Evolutionary conservation across 30 jellyfish, hydroid and myxozoan genomes (phyloP).

Genomic region (Haliclystus octoradiatus): DNA sequence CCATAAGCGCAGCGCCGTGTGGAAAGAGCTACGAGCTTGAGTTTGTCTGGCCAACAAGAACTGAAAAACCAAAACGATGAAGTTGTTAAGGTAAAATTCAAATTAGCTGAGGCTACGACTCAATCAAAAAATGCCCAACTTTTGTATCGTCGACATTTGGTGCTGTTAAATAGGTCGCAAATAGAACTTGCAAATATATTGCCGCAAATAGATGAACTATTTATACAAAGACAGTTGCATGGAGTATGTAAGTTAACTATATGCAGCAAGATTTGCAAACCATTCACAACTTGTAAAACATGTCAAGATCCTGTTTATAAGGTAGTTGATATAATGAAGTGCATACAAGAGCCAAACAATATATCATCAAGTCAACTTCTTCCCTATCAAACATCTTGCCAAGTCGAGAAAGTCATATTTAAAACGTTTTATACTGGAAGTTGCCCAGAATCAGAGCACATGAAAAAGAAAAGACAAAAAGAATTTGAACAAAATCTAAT

Average conservation of each 20-base stretch:
- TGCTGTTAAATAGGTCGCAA: background rate
- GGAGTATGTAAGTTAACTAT: background rate
- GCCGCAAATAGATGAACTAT: background rate
- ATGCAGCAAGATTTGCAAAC: slow-evolving; percentile 15
- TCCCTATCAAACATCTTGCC: slow-evolving; percentile 16
- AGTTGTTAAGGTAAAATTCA: background rate
- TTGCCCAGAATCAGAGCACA: slow-evolving; percentile 16
- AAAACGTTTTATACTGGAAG: slow-evolving; percentile 43
- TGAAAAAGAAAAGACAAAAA: slow-evolving; percentile 1
- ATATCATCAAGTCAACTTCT: slow-evolving; percentile 6
- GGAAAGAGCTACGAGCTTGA: no score
- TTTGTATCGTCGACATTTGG: background rate
- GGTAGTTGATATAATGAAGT: slow-evolving; percentile 23
- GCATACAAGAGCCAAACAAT: slow-evolving; percentile 12
- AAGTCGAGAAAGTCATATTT: slow-evolving; percentile 17
- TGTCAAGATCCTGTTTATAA: slow-evolving; percentile 39
- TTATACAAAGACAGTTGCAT: slow-evolving; percentile 4
- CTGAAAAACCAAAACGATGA: background rate
- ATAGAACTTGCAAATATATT: background rate
- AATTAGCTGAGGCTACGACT: background rate
- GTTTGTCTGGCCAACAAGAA: no score
- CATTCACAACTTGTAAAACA: slow-evolving; percentile 28
- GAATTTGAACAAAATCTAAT: slow-evolving; percentile 10
- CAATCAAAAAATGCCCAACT: background rate
- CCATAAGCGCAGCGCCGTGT: no score